Conservation (phyloP, 2,113 vertebrate species). For the Butorides virescens region DNA sequence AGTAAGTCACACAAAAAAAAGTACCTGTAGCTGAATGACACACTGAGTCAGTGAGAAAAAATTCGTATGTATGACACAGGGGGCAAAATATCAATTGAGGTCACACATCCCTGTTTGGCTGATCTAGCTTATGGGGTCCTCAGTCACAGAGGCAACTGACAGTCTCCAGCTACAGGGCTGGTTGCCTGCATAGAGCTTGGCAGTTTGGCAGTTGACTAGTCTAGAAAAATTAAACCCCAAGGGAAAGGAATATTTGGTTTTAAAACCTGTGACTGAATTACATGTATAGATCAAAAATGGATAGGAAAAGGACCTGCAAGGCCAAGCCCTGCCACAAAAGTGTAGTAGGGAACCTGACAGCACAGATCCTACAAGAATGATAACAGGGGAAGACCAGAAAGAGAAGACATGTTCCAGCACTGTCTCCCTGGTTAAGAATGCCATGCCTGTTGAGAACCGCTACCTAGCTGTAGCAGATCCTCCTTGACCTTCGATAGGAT, state of each 20-base stretch:
- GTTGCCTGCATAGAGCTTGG: neutral
- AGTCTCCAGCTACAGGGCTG: neutral
- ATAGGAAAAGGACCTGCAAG: neutral
- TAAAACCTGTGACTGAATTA: neutral
- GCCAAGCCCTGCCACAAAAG: neutral
- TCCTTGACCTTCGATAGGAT: neutral
- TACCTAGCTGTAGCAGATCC: neutral
- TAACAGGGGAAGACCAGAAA: neutral
- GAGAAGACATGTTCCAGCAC: neutral
- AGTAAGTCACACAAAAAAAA: neutral
- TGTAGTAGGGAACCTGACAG: neutral
- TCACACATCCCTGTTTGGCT: neutral
- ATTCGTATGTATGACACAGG: fast-evolving
- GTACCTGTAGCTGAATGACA: neutral
- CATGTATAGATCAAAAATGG: neutral
- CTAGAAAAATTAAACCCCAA: neutral
- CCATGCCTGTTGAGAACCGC: neutral
- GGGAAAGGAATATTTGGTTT: neutral
- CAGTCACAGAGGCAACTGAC: neutral
- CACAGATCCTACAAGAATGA: neutral
- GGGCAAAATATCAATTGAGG: neutral
- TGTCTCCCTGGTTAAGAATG: neutral
- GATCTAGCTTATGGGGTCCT: neutral
- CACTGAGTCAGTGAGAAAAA: neutral
- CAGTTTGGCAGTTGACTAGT: neutral